These are phyloP conservation scores for Mesorhabditis belari DNA, from an alignment of 2,888 invertebrate genomes.

Conservation along the genomic window DNA sequence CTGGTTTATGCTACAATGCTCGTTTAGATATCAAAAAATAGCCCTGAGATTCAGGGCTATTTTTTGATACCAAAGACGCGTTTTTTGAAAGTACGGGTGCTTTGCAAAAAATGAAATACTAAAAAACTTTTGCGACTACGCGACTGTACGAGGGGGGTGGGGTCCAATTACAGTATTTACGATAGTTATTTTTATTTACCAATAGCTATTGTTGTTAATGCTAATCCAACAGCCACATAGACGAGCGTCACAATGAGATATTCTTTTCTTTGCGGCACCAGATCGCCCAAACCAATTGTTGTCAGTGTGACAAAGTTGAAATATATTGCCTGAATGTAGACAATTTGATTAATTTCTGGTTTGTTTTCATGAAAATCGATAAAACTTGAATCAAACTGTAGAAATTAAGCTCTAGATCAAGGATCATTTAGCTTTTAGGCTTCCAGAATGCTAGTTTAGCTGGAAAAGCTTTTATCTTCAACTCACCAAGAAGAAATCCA, in stretches of 20 bases:
- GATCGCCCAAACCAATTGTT: constrained; percentile 48
- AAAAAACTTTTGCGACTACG: too few species aligned
- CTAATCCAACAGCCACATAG: constrained; percentile 45
- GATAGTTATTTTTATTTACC: too few species aligned
- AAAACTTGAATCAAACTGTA: not conserved
- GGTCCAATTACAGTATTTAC: too few species aligned
- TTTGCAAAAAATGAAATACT: not conserved
- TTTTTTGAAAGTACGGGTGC: not conserved
- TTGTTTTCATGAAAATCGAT: not conserved
- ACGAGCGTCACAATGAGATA: constrained; percentile 38
- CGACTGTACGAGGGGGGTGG: too few species aligned
- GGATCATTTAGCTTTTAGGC: not conserved
- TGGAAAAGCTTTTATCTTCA: not conserved
- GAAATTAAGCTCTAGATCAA: not conserved
- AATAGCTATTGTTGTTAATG: constrained; percentile 47
- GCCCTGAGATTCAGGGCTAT: too few species aligned
- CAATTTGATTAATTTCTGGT: not conserved
- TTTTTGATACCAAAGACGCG: not conserved
- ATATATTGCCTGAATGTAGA: constrained; percentile 36
- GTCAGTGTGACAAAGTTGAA: constrained; percentile 50
- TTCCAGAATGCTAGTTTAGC: not conserved
- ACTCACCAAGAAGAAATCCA: constrained; percentile 39
- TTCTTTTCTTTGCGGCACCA: constrained; percentile 36
- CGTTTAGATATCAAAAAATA: not conserved
- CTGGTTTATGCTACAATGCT: not conserved